phyloP scores from a whole-genome alignment of 2,113 vertebrate species.

The Coptodon bakossiorum region DNA sequence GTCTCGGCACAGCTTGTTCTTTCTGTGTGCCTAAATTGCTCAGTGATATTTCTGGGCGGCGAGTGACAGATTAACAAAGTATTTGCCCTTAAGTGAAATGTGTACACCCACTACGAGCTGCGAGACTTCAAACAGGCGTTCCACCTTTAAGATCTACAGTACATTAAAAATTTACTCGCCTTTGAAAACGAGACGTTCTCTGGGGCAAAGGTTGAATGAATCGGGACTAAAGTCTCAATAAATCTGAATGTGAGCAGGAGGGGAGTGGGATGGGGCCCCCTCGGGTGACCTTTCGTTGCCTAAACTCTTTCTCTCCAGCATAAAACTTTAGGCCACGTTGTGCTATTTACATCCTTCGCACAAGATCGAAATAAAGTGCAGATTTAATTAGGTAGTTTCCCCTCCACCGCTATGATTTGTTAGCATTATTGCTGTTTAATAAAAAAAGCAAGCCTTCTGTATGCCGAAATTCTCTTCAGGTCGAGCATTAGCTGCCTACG shows the following conservation, averaged over 20 bases:
- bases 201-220: not conserved
- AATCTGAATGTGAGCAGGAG: not conserved
- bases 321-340: not conserved
- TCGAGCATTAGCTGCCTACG: not conserved
- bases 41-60: not conserved
- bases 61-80: constrained; percentile 5
- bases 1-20: not conserved
- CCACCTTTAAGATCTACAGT: not conserved
- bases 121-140: not conserved
- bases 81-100: not conserved
- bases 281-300: not conserved
- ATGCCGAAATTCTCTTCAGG: not conserved
- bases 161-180: not conserved
- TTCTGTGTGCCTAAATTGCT: not conserved
- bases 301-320: not conserved
- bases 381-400: not conserved
- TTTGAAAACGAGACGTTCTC: not conserved
- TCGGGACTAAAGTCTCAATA: not conserved
- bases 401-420: not conserved
- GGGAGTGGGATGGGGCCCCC: not conserved
- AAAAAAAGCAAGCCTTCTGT: not conserved
- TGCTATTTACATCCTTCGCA: not conserved
- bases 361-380: not conserved
- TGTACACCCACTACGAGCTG: not conserved
- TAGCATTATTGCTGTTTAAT: not conserved